Percentiles rank a stretch among this genome's conserved stretches.
Conservation (phyloP, 2,797 vertebrate species). For the Chromis chromis region DNA sequence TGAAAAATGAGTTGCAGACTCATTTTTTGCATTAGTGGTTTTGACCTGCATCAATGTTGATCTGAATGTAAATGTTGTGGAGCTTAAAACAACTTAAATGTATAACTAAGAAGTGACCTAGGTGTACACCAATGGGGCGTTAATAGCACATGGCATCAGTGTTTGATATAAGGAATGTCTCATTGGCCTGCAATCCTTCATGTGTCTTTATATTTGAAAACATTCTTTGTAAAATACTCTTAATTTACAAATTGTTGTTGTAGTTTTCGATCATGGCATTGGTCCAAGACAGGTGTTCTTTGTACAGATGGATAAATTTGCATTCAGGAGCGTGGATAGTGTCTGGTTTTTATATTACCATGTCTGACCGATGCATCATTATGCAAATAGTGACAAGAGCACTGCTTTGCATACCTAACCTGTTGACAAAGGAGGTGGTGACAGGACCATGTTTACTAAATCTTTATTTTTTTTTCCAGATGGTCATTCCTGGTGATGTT, state of each 20-base stretch:
- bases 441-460: not conserved
- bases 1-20: no score
- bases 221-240: not conserved
- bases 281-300: slow-evolving; percentile 19
- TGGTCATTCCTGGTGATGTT: slow-evolving; percentile 97
- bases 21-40: no score
- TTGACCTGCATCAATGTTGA: no score
- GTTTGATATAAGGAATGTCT: not conserved
- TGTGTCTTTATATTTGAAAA: not conserved
- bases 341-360: slow-evolving; percentile 20
- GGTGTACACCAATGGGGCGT: no score
- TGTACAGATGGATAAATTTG: slow-evolving; percentile 58
- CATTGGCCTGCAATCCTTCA: not conserved
- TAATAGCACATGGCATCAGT: not conserved
- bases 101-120: not conserved
- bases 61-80: no score
- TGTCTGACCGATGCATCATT: slow-evolving; percentile 39
- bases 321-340: slow-evolving; percentile 40
- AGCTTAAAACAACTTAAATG: no score
- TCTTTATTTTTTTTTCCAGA: slow-evolving; percentile 81
- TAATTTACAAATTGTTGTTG: not conserved
- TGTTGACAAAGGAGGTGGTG: slow-evolving; percentile 33
- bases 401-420: slow-evolving; percentile 47
- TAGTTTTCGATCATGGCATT: not conserved
- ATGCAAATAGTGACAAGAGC: slow-evolving; percentile 47